A percentile compares a stretch with the other conserved stretches of the same genome.
Evolutionary conservation across 2,113 vertebrate genomes (phyloP).

Genomic region (Papio anubis): DNA sequence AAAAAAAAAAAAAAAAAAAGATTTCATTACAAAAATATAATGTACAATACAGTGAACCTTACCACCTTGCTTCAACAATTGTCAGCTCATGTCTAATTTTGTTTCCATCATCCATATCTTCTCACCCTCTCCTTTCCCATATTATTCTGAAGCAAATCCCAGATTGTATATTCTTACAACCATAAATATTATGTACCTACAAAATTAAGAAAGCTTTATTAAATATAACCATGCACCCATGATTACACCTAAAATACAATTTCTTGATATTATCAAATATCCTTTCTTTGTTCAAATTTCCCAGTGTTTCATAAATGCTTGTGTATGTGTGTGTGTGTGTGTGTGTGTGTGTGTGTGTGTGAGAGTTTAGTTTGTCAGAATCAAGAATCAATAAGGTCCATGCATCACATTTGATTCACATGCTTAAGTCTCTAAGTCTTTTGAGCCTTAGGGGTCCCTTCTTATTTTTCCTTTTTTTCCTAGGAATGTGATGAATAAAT

Average conservation of each 20-base stretch:
- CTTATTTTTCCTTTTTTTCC: not conserved
- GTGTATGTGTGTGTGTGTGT: not conserved
- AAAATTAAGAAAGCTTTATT: constrained; percentile 15
- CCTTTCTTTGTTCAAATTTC: not conserved
- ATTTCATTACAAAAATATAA: not conserved
- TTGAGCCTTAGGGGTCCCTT: not conserved
- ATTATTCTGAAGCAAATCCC: not conserved
- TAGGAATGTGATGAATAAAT: not conserved
- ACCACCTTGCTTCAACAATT: not conserved
- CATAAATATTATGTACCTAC: not conserved
- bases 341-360: not conserved
- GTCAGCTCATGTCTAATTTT: not conserved
- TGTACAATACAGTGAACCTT: not conserved
- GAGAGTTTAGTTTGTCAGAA: not conserved
- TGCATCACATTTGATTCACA: not conserved
- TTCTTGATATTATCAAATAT: not conserved
- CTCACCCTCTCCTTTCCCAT: not conserved
- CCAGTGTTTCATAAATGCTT: not conserved
- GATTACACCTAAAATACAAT: not conserved
- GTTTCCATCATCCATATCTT: not conserved
- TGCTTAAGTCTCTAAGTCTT: not conserved
- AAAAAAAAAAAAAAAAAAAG: not conserved
- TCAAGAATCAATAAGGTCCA: not conserved
- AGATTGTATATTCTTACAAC: not conserved
- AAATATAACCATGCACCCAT: not conserved